phyloP scores from a whole-genome alignment of 2,113 vertebrate species.

The Rhodinocichla rosea region DNA sequence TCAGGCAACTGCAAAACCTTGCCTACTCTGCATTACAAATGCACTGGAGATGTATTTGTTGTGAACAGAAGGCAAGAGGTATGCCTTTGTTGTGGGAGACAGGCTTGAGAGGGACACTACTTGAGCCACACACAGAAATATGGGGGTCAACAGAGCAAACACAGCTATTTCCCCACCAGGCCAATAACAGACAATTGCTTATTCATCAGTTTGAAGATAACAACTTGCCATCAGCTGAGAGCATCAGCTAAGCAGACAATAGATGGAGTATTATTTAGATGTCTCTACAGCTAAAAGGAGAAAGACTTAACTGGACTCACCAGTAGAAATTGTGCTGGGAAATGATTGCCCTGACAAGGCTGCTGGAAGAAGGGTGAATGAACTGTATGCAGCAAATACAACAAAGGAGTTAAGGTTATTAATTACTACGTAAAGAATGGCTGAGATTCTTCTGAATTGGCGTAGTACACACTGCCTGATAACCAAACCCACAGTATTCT shows the following conservation, averaged over 20 bases:
- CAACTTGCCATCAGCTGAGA: background rate
- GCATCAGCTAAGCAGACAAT: background rate
- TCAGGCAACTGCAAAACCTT: background rate
- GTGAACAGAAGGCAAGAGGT: background rate
- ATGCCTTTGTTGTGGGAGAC: background rate
- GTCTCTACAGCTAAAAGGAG: background rate
- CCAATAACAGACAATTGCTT: background rate
- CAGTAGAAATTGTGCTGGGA: background rate
- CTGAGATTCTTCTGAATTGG: background rate
- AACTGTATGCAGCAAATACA: background rate
- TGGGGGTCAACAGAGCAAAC: background rate
- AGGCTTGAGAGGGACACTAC: background rate
- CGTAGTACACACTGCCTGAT: background rate
- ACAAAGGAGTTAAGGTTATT: background rate
- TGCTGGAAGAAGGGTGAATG: background rate
- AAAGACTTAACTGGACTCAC: background rate
- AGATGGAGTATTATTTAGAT: background rate
- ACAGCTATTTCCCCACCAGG: background rate
- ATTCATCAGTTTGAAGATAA: background rate
- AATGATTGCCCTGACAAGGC: fast-evolving
- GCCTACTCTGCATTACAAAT: background rate
- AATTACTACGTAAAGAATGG: background rate
- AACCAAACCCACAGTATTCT: background rate
- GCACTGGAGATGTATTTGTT: background rate
- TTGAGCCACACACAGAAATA: background rate